phyloP scores from a whole-genome alignment of 2,113 vertebrate genomes.

The Mormoops blainvillei region DNA sequence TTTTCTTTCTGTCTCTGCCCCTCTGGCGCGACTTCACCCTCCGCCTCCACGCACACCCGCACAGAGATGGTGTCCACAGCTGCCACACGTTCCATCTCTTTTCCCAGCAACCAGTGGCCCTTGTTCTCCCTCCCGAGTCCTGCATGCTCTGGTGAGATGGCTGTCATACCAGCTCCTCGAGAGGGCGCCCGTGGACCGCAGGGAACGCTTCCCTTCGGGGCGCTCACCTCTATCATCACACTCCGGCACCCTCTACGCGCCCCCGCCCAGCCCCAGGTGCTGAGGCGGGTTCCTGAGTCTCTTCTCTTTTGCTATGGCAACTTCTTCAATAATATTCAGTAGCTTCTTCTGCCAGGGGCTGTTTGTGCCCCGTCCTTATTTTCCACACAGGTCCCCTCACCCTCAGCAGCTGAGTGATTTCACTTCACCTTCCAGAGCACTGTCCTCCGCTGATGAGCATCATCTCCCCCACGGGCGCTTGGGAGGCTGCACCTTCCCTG shows the following conservation, averaged over 20 bases:
- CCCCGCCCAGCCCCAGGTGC: neutral
- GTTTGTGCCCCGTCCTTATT: neutral
- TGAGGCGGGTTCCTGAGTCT: neutral
- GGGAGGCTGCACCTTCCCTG: rapidly evolving
- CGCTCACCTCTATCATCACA: neutral
- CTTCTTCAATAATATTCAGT: neutral
- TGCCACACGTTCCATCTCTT: neutral
- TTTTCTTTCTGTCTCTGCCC: neutral
- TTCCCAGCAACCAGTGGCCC: neutral
- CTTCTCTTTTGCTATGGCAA: neutral
- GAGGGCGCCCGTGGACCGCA: neutral
- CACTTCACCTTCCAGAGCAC: too few species aligned
- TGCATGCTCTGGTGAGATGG: neutral
- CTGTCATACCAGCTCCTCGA: neutral
- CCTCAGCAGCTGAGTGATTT: neutral
- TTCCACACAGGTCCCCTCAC: neutral
- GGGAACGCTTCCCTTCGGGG: neutral
- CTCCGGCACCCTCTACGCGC: neutral
- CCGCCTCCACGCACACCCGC: neutral
- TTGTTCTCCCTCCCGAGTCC: neutral
- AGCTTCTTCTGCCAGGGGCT: neutral
- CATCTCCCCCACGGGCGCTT: neutral
- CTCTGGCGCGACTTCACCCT: neutral
- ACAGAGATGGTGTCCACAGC: too few species aligned
- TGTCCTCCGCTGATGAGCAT: neutral